A percentile compares a stretch with the other conserved stretches of the same genome.
Conservation (phyloP, 2,888 invertebrate species). For the Carterocephalus palaemon region DNA sequence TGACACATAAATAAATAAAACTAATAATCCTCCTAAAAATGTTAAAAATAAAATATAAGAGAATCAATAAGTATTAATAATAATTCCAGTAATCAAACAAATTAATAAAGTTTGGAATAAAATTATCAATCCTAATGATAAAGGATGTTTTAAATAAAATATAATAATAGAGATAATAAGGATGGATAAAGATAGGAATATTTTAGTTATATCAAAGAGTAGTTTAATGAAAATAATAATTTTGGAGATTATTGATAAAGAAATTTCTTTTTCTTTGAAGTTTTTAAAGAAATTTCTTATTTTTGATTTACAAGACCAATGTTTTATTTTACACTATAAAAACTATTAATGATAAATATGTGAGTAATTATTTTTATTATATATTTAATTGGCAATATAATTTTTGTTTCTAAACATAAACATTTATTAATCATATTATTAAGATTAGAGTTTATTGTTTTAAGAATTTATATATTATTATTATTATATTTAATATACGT, state of each 20-base stretch:
- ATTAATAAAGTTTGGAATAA: slow-evolving; percentile 73
- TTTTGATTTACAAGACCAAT: slow-evolving; percentile 84
- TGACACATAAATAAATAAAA: slow-evolving; percentile 82
- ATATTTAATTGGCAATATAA: slow-evolving; percentile 70
- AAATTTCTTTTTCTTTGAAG: slow-evolving; percentile 77
- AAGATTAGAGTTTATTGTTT: slow-evolving; percentile 80
- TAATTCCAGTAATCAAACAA: slow-evolving; percentile 64
- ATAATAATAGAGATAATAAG: slow-evolving; percentile 50
- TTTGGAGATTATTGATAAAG: slow-evolving; percentile 83
- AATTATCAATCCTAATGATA: slow-evolving; percentile 77
- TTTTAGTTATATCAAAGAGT: slow-evolving; percentile 73
- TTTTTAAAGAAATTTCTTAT: slow-evolving; percentile 78
- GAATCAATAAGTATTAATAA: slow-evolving; percentile 77
- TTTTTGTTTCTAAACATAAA: slow-evolving; percentile 77
- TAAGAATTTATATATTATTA: slow-evolving; percentile 75
- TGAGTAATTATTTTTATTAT: slow-evolving; percentile 64
- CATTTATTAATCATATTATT: slow-evolving; percentile 80
- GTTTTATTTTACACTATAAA: slow-evolving; percentile 83
- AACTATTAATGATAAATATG: slow-evolving; percentile 74
- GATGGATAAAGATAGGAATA: slow-evolving; percentile 57
- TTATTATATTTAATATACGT: slow-evolving; percentile 65
- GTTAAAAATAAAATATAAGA: slow-evolving; percentile 81
- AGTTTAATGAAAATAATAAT: slow-evolving; percentile 84
- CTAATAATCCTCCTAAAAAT: slow-evolving; percentile 81
- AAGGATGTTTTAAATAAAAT: slow-evolving; percentile 63